Conservation (phyloP, 2,113 vertebrate genomes). For the Charina bottae region DNA sequence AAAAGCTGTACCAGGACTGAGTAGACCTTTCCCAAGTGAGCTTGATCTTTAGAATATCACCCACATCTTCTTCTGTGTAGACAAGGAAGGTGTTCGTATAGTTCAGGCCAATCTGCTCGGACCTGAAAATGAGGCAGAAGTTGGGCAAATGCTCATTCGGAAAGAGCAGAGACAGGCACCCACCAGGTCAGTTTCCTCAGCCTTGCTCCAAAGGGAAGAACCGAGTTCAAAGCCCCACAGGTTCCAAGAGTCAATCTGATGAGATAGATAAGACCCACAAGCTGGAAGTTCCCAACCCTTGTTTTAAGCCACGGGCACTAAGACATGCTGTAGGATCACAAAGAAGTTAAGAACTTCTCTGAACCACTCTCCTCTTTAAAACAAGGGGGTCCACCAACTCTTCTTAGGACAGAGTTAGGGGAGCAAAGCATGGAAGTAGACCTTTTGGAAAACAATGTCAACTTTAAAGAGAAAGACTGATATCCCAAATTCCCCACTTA, state of each 20-base stretch:
- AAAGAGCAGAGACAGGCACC: neutral
- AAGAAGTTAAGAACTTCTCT: neutral
- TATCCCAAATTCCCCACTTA: conserved; percentile 72
- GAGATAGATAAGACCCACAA: neutral
- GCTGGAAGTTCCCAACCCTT: neutral
- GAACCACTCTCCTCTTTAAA: neutral
- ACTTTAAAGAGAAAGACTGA: neutral
- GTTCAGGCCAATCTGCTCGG: conserved; percentile 81
- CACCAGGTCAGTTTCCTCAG: neutral
- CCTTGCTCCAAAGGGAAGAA: neutral
- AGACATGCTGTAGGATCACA: neutral
- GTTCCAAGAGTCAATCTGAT: neutral
- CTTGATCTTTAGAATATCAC: conserved; percentile 87
- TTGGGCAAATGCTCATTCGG: neutral
- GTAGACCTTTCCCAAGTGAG: conserved; percentile 85
- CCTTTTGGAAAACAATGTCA: neutral
- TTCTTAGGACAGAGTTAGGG: neutral
- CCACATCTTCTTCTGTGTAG: conserved; percentile 92
- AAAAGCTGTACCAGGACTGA: conserved; percentile 80
- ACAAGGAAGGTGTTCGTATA: conserved; percentile 93
- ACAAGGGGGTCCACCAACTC: neutral
- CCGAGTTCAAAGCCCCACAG: neutral
- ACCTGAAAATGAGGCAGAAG: conserved; percentile 50
- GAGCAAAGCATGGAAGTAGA: neutral
- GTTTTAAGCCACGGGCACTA: neutral